Evolutionary conservation across 53 echinoderm and acorn worm species (phyloP), one percentile per base, ranked within the genome.

Genomic region (Luidia sarsii): DNA sequence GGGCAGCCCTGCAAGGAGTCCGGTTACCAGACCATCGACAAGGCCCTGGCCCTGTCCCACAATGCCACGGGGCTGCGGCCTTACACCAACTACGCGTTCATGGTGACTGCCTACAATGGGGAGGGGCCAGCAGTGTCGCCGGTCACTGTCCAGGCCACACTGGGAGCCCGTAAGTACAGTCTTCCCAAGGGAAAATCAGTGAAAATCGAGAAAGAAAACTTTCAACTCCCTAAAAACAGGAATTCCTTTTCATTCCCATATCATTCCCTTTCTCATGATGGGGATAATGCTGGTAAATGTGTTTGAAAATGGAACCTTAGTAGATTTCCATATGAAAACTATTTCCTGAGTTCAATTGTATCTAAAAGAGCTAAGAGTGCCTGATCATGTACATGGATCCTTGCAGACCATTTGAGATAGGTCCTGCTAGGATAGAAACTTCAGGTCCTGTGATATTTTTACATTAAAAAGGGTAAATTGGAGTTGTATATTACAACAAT

Each of bases 81-180:
- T 4, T 99, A 99, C 89, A 91, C 99, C 49, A 86, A 79, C 41
- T 99, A 99, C 70, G 91, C 91, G 70, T 99, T 93, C 74, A 73
- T 75, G 22, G 91, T 94, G 36, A 81, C 33, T 51, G 99, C 91
- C 14, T 82, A 69, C 43, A 99, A 99, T 77, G 79, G 37, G 18
- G 87, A 79, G 29, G 99, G 91, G 3, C 25, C 34, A 31, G 84
- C 84, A 20, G 77, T 88, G 55, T 95, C 95, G 4, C 57, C 88
- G 24, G 50, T 64, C 0, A 72, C 73, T 3, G 60, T 79, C 11
- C 80, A 72, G 48, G 88, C 77, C 11, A 95, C 95, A 19, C 81
- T 84, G 1, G 33, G 79, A 57, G 57, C 90, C 53, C 48, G 95
- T 95, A 79, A 79, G 89, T 84, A 32, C n/a, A n/a, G n/a, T n/a